A percentile compares a stretch with the other conserved stretches of the same genome.
These are phyloP conservation scores for Diloba caeruleocephala DNA, from an alignment of 2,888 invertebrate species.

Conservation along the genomic window DNA sequence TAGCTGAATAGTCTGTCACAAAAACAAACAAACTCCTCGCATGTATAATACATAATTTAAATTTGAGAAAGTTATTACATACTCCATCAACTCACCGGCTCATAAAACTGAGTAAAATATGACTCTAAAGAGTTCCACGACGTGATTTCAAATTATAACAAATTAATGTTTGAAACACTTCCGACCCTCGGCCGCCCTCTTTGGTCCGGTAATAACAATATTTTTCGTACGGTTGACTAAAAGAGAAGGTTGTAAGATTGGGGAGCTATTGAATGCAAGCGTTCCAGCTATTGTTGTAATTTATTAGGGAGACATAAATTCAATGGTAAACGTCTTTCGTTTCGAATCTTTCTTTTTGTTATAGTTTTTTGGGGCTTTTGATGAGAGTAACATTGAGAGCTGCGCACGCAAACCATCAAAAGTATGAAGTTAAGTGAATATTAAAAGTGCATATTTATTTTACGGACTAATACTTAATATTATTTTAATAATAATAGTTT, in stretches of 20 bases:
- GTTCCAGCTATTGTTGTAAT: not conserved
- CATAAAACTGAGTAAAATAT: slow-evolving; percentile 16
- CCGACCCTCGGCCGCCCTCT: not conserved
- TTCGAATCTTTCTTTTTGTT: not conserved
- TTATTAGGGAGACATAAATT: slow-evolving; percentile 2
- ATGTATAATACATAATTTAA: not conserved
- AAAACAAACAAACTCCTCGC: not conserved
- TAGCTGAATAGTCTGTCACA: too few species aligned
- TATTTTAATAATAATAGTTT: too few species aligned
- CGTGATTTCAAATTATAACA: slow-evolving; percentile 18
- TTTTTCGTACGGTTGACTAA: slow-evolving; percentile 30
- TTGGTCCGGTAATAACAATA: slow-evolving; percentile 27
- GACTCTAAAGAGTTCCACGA: slow-evolving; percentile 2
- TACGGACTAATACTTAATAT: too few species aligned
- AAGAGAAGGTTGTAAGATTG: slow-evolving; percentile 25
- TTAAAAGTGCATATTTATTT: too few species aligned
- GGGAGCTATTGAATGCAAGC: slow-evolving; percentile 19
- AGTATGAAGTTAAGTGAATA: too few species aligned
- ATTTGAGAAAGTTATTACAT: slow-evolving; percentile 6
- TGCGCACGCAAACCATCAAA: too few species aligned
- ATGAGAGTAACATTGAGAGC: too few species aligned
- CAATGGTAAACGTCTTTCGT: not conserved
- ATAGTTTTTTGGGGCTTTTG: not conserved
- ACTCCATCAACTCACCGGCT: not conserved
- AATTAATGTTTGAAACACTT: slow-evolving; percentile 17